phyloP scores from a whole-genome alignment of 2,888 invertebrate genomes.

The Apotomis capreana region DNA sequence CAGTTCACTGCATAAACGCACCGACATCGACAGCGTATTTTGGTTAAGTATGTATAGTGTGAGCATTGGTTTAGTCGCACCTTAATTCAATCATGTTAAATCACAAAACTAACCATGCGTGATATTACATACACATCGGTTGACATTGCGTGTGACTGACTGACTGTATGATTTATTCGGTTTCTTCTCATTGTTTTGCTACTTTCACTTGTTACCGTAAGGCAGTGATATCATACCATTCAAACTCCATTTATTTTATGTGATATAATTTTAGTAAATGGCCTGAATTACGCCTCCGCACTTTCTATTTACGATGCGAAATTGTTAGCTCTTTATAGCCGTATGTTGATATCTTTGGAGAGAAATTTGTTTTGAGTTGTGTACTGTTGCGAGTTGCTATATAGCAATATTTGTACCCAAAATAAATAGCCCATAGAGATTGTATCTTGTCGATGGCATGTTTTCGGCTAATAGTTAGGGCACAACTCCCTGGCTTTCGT shows the following conservation, averaged over 20 bases:
- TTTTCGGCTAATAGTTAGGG: conserved; percentile 98
- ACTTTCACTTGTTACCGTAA: conserved; percentile 46
- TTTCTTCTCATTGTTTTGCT: conserved; percentile 43
- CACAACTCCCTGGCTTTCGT: conserved; percentile 95
- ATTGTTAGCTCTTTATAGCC: conserved; percentile 22
- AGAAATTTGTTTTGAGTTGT: conserved; percentile 3
- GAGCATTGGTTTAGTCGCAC: no score
- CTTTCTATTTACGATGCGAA: conserved; percentile 38
- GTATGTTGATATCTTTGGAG: conserved; percentile 14
- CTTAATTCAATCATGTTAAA: conserved; percentile 24
- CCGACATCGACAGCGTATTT: no score
- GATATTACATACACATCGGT: conserved; percentile 39
- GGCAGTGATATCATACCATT: conserved; percentile 28
- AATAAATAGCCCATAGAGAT: no score
- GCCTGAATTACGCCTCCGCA: conserved; percentile 18
- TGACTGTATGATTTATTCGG: conserved; percentile 35
- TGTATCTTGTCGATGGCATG: conserved; percentile 87
- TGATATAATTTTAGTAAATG: conserved; percentile 37
- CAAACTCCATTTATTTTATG: conserved; percentile 34
- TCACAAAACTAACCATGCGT: conserved; percentile 34
- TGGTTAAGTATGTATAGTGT: no score
- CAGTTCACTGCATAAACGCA: no score
- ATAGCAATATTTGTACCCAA: no score
- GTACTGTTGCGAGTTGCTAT: no score
- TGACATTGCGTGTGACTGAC: conserved; percentile 37